Base-by-base conservation (phyloP, 2,888 invertebrate species). In the Prostheceraeus crozeri region DNA sequence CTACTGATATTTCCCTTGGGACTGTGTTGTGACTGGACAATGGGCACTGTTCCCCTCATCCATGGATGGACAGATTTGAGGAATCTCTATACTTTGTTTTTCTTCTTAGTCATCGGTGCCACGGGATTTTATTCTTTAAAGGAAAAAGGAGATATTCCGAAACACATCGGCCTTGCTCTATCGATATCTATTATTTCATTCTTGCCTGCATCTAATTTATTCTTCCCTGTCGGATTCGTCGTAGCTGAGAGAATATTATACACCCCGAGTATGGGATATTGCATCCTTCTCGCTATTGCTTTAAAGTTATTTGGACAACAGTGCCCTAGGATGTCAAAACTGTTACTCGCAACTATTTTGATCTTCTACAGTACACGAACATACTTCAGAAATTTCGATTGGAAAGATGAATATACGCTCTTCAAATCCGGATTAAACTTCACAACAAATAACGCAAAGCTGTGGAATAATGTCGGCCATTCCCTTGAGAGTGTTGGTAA, bases 191-290 rank as follows among this genome's bases (percentile, higher is more conserved):
- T 87, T 59, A 79, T 93, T 59, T 93, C 94, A 55, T 94, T 93
- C 77, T 79, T 94, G 64, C 94, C 93, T 57, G 93, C 94, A 0
- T 91, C 91, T 55, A 94, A 94, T 80, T 81, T 94, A 52, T 93
- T 94, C 80, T 94, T 94, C 79, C 90, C 93, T 0, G 94, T 94
- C 55, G 94, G 94, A 1, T 94, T 94, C 77, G 94, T 94, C 63
- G 85, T 94, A 28, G 94, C 94, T 1, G 94, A 94, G 78, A 81
- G 93, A 66, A 86, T 94, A 46, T 82, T 94, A 2, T 94, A 94
- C 77, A 89, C 90, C 80, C 94, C 94, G 0, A 91, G 91, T 11
- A 91, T 94, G 90, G 94, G 94, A 55, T 91, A 88, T 80, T 93
- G 91, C 72, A 82, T 94, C 76, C 80, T 94, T 21, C 82, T 91